Base-by-base conservation (phyloP, 23 tunicate species). In the Styela clava region DNA sequence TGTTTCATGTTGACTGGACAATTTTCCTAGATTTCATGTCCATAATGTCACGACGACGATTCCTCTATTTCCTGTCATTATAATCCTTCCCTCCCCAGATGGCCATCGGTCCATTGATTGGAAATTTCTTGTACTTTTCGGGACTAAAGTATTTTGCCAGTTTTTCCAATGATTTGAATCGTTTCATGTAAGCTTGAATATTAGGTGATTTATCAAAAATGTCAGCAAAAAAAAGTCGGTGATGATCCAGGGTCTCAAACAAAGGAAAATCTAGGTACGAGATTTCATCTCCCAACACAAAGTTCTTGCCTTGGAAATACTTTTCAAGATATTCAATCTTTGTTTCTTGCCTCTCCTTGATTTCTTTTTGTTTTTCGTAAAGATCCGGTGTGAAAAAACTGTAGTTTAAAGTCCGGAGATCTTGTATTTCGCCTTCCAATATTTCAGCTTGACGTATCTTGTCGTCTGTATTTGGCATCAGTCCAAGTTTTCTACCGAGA, bases 261-360 rank as follows among this genome's bases (percentile, higher is more conserved):
- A 85, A 79, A 24, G 52, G 31, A 67, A 88, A 88, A 62, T 88
- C 94, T 9, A 84, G 78, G 31, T 84, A 88, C 2, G 85, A 77
- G 1, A 88, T 51, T 0, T 80, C 2, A 7, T 88, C 89, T 2
- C 88, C 88, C 19, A 69, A 73, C 2, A 88, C 24, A 71, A 71
- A 44, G 18, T 71, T 5, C 7, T 34, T 33, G 12, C 34, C 23
- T 18, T 71, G 35, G 29, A 71, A 35, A 16, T 26, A 29, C 37
- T 71, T 71, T 33, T 71, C 77, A 3, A 71, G 34, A 16, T 28
- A 16, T 20, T 26, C 77, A 16, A 71, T 28, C 35, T 3, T 71
- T 3, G 16, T 71, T 34, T 3, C 34, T 34, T 71, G 77, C 5
- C 5, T 21, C 5, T 5, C 35, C 35, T 22, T 21, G 35, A 71